A percentile compares a stretch with the other conserved stretches of the same genome.
Evolutionary conservation across 2,113 vertebrate species (phyloP).

Genomic region (Pachyramphus minor): DNA sequence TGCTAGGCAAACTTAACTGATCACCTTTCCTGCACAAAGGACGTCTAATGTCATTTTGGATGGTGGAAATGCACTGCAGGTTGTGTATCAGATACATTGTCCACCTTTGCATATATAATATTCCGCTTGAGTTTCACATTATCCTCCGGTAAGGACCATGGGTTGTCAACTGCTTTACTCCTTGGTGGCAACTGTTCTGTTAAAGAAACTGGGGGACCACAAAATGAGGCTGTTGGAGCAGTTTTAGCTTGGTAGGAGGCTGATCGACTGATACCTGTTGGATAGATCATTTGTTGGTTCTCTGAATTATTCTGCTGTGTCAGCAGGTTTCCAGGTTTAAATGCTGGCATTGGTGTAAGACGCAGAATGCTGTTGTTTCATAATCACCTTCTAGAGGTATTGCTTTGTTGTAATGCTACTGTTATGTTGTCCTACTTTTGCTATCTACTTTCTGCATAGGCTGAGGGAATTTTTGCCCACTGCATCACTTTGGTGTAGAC

Average conservation of each 20-base stretch:
- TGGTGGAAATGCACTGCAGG: not conserved
- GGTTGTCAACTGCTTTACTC: not conserved
- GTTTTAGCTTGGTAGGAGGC: not conserved
- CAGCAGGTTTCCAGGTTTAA: slow-evolving; percentile 30
- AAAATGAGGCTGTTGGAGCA: not conserved
- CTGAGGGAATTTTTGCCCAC: not conserved
- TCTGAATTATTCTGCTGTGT: not conserved
- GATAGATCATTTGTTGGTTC: not conserved
- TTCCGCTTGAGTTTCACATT: not conserved
- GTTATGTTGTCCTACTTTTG: slow-evolving; percentile 50
- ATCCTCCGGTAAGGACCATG: rapidly evolving
- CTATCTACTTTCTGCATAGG: slow-evolving; percentile 5
- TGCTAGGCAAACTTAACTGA: not conserved
- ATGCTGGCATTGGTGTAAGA: not conserved
- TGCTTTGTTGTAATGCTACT: slow-evolving; percentile 21
- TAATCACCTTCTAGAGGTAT: slow-evolving; percentile 21
- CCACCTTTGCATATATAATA: not conserved
- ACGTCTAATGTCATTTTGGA: not conserved
- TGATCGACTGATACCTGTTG: not conserved
- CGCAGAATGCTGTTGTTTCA: not conserved
- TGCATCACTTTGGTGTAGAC: not conserved
- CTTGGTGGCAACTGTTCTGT: not conserved
- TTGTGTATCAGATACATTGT: not conserved
- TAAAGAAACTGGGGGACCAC: not conserved
- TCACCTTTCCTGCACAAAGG: not conserved